phyloP scores from a whole-genome alignment of 37 sponge, comb jelly and placozoan genomes.

The Agelas oroides region DNA sequence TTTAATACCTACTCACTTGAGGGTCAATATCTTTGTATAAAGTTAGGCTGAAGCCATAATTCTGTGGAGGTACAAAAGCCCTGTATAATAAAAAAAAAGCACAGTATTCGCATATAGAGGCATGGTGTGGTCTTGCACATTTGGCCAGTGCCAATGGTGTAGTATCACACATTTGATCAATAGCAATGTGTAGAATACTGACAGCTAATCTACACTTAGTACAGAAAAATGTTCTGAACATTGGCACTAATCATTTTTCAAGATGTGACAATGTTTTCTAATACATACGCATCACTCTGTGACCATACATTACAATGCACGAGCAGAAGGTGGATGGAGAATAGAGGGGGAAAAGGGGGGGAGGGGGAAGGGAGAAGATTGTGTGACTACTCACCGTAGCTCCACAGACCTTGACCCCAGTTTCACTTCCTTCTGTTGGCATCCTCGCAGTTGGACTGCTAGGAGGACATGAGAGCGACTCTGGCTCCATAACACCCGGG shows the following conservation, averaged over 20 bases:
- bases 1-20: neutral
- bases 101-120: no score
- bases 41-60: neutral
- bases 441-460: slow-evolving; percentile 29
- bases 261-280: slow-evolving; percentile 11
- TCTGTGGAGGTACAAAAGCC: neutral
- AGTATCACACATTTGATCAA: no score
- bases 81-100: no score
- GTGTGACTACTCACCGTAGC: neutral
- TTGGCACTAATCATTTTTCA: neutral
- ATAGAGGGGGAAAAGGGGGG: slow-evolving; percentile 26
- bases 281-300: no score
- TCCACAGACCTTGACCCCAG: neutral
- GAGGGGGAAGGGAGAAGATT: slow-evolving; percentile 32
- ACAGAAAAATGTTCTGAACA: no score
- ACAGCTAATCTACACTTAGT: no score
- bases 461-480: neutral
- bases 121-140: no score
- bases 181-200: no score
- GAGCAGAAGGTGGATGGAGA: slow-evolving; percentile 10
- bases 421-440: neutral
- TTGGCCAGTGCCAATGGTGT: no score
- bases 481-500: slow-evolving; percentile 31
- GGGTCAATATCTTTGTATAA: slow-evolving; percentile 14
- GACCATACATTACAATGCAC: no score